Conservation (phyloP, 2,113 vertebrate genomes). For the Hyperopisus bebe region DNA sequence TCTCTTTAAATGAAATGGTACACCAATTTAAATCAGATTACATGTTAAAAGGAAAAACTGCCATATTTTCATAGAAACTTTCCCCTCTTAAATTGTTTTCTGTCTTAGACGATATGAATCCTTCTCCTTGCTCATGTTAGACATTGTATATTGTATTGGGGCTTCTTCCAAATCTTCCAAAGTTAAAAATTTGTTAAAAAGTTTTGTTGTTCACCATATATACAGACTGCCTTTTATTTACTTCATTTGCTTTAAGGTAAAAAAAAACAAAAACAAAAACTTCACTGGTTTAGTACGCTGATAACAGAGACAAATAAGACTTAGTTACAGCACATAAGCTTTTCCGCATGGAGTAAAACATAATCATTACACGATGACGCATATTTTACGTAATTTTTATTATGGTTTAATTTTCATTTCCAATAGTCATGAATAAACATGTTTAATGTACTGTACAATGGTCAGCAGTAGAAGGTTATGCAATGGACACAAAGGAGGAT, state of each 20-base stretch:
- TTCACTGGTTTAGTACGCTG: background rate
- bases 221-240: background rate
- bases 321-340: background rate
- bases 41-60: background rate
- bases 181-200: background rate
- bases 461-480: background rate
- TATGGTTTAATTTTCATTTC: background rate
- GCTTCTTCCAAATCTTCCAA: background rate
- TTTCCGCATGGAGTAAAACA: background rate
- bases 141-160: background rate
- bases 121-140: background rate
- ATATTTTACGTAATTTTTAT: background rate
- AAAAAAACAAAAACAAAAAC: background rate
- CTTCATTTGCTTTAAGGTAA: background rate
- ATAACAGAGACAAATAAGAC: background rate
- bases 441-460: background rate
- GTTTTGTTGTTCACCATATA: background rate
- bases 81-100: background rate
- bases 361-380: background rate
- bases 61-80: background rate
- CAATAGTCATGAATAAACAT: background rate
- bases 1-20: background rate
- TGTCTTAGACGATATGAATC: background rate
- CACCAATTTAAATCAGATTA: background rate
- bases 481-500: constrained; percentile 7